Base-by-base conservation (phyloP, 1,140 invertebrate species). In the Berghia stephanieae region DNA sequence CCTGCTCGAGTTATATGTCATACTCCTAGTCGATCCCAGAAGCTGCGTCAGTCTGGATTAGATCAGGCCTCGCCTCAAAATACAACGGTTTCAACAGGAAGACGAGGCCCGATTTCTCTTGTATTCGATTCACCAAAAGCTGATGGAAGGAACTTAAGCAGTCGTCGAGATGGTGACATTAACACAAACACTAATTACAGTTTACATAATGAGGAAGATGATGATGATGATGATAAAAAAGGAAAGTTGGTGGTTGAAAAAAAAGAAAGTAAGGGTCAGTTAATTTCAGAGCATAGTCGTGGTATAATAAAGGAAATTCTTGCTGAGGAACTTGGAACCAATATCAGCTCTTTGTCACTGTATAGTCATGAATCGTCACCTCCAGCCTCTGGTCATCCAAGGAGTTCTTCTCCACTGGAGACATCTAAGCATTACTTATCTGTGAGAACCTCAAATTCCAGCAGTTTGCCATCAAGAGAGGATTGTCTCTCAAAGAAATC, bases 1-100 rank as follows among this genome's bases (percentile, higher is more conserved):
- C 74, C 74, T 34, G 74, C 63, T 1, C 52, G 43, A n/a, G 44
- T 76, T 18, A 44, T 76, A 40, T 76, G 74, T 31, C 74, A 76
- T 63, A 76, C 42, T 10, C 74, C 74, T 31, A 34, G 60, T 8
- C 52, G n/a, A n/a, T n/a, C n/a, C n/a, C n/a, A n/a, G n/a, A n/a
- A n/a, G n/a, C n/a, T n/a, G n/a, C n/a, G n/a, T n/a, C n/a, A n/a
- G n/a, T n/a, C n/a, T n/a, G n/a, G n/a, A n/a, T n/a, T n/a, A n/a
- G n/a, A n/a, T n/a, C n/a, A n/a, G n/a, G n/a, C n/a, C n/a, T n/a
- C n/a, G n/a, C n/a, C n/a, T n/a, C n/a, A n/a, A 68, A 36, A 31
- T 67, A 3, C 42, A 75, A 38, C 44, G 49, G 24, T 73, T 49
- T 73, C 24, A 40, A 36, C 49, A 18, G 1, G 24, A 0, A 18